These are phyloP conservation scores for Riparia riparia DNA, from an alignment of 2,113 vertebrate species.

Conservation along the genomic window DNA sequence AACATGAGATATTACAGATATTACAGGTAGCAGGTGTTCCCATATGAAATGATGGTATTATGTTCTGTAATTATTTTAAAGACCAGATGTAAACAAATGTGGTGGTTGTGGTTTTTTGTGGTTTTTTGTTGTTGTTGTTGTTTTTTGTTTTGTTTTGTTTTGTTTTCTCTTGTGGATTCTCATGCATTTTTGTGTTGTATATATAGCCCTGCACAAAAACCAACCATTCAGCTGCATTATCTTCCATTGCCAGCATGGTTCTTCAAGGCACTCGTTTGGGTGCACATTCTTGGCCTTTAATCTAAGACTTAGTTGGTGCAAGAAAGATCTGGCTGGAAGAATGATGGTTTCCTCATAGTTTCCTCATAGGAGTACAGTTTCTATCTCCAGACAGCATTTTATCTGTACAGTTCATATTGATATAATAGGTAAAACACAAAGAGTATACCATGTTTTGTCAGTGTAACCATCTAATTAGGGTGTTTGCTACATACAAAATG, in stretches of 20 bases:
- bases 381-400: neutral
- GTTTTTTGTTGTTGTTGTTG: too few species aligned
- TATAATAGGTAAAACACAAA: neutral
- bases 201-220: neutral
- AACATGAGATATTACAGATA: neutral
- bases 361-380: neutral
- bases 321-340: neutral
- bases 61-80: neutral
- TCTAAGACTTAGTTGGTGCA: neutral
- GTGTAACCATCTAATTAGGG: neutral
- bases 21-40: neutral
- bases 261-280: accelerated
- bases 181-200: neutral
- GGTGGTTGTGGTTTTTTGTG: too few species aligned
- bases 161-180: neutral
- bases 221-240: neutral
- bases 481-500: neutral
- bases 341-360: neutral
- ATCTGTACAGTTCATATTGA: neutral
- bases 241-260: neutral
- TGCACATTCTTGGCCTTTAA: neutral
- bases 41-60: neutral
- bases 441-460: neutral
- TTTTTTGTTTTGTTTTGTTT: too few species aligned
- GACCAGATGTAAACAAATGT: neutral